Evolutionary conservation across 2,888 invertebrate species (phyloP), one percentile per base, ranked within the genome.

Genomic region (Fragum whitleyi): DNA sequence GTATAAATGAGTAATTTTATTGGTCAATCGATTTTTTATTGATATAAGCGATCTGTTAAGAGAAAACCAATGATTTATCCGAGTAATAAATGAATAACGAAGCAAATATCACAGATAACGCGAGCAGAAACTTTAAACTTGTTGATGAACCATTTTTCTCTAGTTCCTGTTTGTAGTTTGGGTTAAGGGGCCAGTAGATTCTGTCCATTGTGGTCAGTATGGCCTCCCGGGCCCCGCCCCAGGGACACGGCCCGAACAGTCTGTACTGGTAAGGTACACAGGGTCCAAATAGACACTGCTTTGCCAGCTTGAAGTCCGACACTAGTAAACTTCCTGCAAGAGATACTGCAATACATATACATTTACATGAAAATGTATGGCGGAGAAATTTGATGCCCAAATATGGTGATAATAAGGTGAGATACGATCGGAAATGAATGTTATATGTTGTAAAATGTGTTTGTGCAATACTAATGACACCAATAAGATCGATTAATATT

Each of bases 211-310:
- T 14, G 6, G 69, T 51, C 51, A 53, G 16, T 14, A 69, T 51
- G 69, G 69, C 69, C 6, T 51, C 28, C 23, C 69, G 51, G 53
- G 69, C 69, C 28, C 69, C 69, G 19, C 9, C 19, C 69, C 69
- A 69, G 26, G 53, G 23, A 11, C 53, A 16, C n/a, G 69, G 69
- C 16, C 69, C 69, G 14, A 32, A 28, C 3, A 69, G 32, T 21
- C 69, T 16, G 53, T 51, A 69, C n/a, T 51, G 51, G 51, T 69
- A 69, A 1, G 69, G 69, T 1, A 47, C 11, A n/a, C 69, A 69
- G 5, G 69, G 69, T 26, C 69, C 69, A 53, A 69, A 69, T 53
- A 69, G 23, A 69, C 51, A 51, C 69, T 47, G 51, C n/a, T 19
- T 47, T 0, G 69, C 69, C 6, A 69, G 47, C 1, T 26, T 42